These are phyloP conservation scores for Orestias chungarensis DNA, from an alignment of 2,797 vertebrate species.

Conservation along the genomic window DNA sequence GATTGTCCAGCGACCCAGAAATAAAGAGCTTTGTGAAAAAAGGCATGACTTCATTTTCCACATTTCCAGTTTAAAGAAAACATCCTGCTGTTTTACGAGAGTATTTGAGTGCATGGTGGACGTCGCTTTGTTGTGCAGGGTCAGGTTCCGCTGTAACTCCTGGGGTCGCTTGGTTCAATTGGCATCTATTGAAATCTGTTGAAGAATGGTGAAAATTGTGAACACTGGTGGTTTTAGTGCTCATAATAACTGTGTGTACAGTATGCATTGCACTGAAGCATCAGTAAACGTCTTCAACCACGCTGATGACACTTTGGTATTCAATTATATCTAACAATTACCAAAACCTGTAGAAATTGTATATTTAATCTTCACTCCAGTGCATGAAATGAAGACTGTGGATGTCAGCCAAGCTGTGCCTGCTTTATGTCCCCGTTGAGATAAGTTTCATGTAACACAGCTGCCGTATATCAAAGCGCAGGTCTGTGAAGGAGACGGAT, in stretches of 20 bases:
- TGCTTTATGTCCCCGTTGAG: neutral
- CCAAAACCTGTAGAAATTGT: too few relatives aligned
- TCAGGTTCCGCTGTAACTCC: constrained; percentile 19
- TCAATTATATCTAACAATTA: too few relatives aligned
- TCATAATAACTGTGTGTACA: too few relatives aligned
- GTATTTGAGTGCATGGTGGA: neutral
- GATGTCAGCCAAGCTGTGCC: constrained; percentile 7
- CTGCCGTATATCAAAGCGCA: constrained; percentile 15
- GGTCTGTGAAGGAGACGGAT: constrained; percentile 12
- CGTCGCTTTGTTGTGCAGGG: constrained; percentile 1
- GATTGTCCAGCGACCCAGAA: neutral
- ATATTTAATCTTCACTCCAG: neutral
- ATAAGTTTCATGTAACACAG: constrained; percentile 14
- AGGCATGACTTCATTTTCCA: neutral
- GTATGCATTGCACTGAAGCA: too few relatives aligned
- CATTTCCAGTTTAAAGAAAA: neutral
- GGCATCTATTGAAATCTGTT: neutral
- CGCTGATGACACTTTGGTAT: constrained; percentile 2
- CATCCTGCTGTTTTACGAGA: neutral
- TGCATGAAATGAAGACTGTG: neutral
- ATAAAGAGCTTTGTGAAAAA: neutral
- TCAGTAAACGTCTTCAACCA: neutral
- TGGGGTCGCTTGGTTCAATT: constrained; percentile 26
- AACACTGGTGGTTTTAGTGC: neutral
- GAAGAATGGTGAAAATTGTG: neutral